Evolutionary conservation across 2,113 vertebrate species (phyloP).

Genomic region (Mobula hypostoma): DNA sequence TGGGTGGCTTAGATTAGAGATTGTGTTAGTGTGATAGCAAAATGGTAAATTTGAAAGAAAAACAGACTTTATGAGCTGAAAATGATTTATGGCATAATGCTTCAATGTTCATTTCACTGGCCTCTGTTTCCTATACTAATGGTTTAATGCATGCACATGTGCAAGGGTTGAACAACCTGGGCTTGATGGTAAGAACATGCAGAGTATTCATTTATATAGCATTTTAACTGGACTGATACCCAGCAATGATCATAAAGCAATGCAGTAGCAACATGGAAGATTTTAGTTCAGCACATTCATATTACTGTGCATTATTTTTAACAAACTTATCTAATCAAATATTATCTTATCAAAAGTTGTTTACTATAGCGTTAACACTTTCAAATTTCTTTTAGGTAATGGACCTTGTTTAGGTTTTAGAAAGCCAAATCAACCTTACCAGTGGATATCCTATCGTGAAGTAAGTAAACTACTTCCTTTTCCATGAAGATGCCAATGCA

Average conservation of each 20-base stretch:
- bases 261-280: background rate
- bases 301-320: background rate
- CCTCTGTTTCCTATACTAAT: background rate
- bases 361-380: background rate
- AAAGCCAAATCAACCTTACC: constrained; percentile 85
- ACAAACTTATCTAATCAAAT: background rate
- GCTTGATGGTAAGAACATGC: background rate
- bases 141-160: background rate
- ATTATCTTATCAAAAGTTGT: background rate
- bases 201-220: background rate
- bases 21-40: too few relatives aligned
- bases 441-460: constrained; percentile 86
- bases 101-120: background rate
- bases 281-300: too few relatives aligned
- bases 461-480: constrained; percentile 52
- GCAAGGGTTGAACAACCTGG: background rate
- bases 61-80: background rate
- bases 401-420: constrained; percentile 86
- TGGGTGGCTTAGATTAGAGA: background rate
- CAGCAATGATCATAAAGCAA: background rate
- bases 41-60: background rate
- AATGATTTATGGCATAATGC: background rate
- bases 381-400: constrained; percentile 59
- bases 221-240: background rate
- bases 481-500: too few relatives aligned